These are phyloP conservation scores for Gryon sp. DNA, from an alignment of 1,140 invertebrate genomes.

Conservation along the genomic window DNA sequence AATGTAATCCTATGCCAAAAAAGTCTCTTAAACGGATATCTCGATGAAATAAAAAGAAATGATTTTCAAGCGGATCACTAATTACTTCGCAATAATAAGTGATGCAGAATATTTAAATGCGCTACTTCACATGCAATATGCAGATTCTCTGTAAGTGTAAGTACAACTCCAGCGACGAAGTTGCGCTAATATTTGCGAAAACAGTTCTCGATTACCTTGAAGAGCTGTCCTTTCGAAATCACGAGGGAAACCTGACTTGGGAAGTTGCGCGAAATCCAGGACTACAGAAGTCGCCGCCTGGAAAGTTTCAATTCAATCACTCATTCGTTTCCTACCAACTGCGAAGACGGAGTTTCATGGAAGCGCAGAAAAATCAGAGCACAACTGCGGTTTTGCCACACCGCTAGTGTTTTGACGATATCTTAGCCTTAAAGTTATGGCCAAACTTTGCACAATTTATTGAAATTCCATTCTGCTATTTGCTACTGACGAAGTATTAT, in stretches of 20 bases:
- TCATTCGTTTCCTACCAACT: conserved; percentile 63
- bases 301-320: conserved; percentile 66
- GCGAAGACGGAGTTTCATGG: conserved; percentile 56
- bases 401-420: conserved; percentile 54
- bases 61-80: conserved; percentile 31
- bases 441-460: conserved; percentile 50
- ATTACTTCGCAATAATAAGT: conserved; percentile 47
- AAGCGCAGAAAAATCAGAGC: conserved; percentile 61
- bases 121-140: conserved; percentile 59
- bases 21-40: too few relatives aligned
- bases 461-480: conserved; percentile 47
- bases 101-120: conserved; percentile 54
- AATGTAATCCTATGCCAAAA: too few relatives aligned
- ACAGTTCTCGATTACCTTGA: conserved; percentile 65
- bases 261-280: conserved; percentile 57
- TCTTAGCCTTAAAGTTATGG: conserved; percentile 51
- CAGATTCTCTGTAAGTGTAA: conserved; percentile 58
- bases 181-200: conserved; percentile 65
- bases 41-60: conserved; percentile 8
- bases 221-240: conserved; percentile 62
- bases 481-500: conserved; percentile 39
- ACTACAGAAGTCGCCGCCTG: conserved; percentile 57
- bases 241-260: conserved; percentile 54
- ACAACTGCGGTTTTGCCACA: conserved; percentile 47
- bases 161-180: conserved; percentile 54